Evolutionary conservation across 2,888 invertebrate species (phyloP).

Genomic region (Druceiella hillmani): DNA sequence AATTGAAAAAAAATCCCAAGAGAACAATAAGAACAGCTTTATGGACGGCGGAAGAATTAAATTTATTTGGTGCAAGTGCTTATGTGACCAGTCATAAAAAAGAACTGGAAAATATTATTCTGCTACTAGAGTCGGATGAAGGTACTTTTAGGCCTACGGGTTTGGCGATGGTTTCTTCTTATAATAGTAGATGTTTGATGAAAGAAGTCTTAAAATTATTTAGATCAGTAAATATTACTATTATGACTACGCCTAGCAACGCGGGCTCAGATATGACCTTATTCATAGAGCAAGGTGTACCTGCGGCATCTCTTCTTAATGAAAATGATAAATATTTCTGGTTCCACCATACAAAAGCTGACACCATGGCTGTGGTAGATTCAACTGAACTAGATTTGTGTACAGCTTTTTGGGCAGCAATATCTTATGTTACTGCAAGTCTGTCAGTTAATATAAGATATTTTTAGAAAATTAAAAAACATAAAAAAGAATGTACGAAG

Average conservation of each 20-base stretch:
- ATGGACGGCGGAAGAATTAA: conserved; percentile 79
- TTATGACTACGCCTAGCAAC: conserved; percentile 41
- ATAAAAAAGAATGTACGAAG: no score
- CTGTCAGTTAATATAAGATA: conserved; percentile 62
- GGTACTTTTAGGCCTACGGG: conserved; percentile 75
- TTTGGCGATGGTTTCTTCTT: conserved; percentile 58
- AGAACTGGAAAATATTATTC: conserved; percentile 57
- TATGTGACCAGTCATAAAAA: conserved; percentile 58
- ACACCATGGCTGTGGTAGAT: conserved; percentile 72
- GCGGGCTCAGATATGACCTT: conserved; percentile 65
- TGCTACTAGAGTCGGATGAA: conserved; percentile 78
- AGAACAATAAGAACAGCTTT: conserved; percentile 69
- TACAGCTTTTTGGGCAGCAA: conserved; percentile 73
- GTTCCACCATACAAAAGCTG: conserved; percentile 76
- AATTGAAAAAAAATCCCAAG: conserved; percentile 58
- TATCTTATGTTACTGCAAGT: conserved; percentile 72
- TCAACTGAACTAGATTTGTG: conserved; percentile 64
- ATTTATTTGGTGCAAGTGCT: conserved; percentile 58
- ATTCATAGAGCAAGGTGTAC: conserved; percentile 61
- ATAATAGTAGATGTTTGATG: conserved; percentile 60
- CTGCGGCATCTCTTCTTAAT: conserved; percentile 63
- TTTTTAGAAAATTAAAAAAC: no score
- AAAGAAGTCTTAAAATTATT: conserved; percentile 63
- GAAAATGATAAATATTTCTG: conserved; percentile 63
- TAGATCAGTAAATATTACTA: conserved; percentile 60